These are phyloP conservation scores for Eupithecia vulgata DNA, from an alignment of 2,888 invertebrate genomes.

Conservation along the genomic window DNA sequence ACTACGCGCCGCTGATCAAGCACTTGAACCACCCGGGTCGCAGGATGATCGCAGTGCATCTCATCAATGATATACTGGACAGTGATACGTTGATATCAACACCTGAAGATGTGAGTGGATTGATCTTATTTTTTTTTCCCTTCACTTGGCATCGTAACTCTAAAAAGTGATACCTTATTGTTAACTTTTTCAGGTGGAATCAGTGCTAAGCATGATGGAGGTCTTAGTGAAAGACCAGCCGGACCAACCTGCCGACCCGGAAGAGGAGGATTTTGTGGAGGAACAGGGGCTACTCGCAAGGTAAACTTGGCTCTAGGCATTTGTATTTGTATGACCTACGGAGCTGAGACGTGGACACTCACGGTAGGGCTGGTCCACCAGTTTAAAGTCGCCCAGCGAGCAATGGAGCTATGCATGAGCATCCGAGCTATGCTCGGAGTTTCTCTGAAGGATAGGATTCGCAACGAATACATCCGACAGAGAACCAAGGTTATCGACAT, in stretches of 20 bases:
- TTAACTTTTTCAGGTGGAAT: conserved; percentile 85
- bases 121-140: too few relatives aligned
- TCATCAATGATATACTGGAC: conserved; percentile 95
- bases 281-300: conserved; percentile 96
- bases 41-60: conserved; percentile 93
- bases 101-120: conserved; percentile 90
- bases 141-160: background rate
- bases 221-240: conserved; percentile 94
- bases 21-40: conserved; percentile 95
- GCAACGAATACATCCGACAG: too few relatives aligned
- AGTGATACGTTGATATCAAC: conserved; percentile 94
- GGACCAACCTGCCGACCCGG: conserved; percentile 89
- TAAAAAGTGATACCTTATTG: background rate
- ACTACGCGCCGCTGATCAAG: conserved; percentile 92
- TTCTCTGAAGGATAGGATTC: too few relatives aligned
- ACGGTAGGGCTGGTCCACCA: too few relatives aligned
- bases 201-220: conserved; percentile 90
- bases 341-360: too few relatives aligned
- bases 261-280: conserved; percentile 97
- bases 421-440: too few relatives aligned
- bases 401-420: too few relatives aligned
- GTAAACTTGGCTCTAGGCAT: conserved; percentile 59
- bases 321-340: too few relatives aligned
- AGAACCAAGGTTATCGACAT: too few relatives aligned
- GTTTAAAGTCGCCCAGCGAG: too few relatives aligned